Percentiles rank a stretch among this genome's conserved stretches.
Conservation (phyloP, 2,797 vertebrate genomes). For the Bryconaethiops microstoma region DNA sequence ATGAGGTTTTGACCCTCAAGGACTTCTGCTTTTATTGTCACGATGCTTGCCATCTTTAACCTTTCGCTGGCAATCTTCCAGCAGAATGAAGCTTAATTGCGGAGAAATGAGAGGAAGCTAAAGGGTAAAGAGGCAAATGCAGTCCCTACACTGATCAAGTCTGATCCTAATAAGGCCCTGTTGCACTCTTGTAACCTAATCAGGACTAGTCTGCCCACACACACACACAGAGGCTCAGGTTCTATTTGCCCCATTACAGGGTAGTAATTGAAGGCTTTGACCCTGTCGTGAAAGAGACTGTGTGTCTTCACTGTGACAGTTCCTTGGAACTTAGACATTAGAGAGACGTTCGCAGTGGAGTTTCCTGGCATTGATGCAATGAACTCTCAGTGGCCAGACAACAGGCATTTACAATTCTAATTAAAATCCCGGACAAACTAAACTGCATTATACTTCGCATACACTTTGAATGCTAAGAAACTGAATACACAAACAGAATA, state of each 20-base stretch:
- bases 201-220: constrained; percentile 19
- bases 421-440: constrained; percentile 13
- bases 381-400: constrained; percentile 30
- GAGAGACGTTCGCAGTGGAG: constrained; percentile 13
- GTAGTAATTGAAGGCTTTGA: constrained; percentile 49
- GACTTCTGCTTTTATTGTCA: constrained; percentile 1
- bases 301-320: constrained; percentile 38
- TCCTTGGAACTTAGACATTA: constrained; percentile 40
- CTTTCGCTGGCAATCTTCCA: background rate
- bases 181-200: constrained; percentile 46
- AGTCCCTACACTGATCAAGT: constrained; percentile 31
- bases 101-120: constrained; percentile 17
- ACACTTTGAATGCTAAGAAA: constrained; percentile 16
- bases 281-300: constrained; percentile 47
- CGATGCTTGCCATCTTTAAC: background rate
- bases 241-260: constrained; percentile 43
- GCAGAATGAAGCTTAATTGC: constrained; percentile 28
- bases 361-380: constrained; percentile 25
- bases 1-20: background rate
- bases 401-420: constrained; percentile 35
- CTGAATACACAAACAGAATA: constrained; percentile 19
- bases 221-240: constrained; percentile 28
- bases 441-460: background rate
- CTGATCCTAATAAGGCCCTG: constrained; percentile 45
- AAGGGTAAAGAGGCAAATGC: constrained; percentile 30